A percentile compares a stretch with the other conserved stretches of the same genome.
These are phyloP conservation scores for Hirtodrosophila cameraria DNA, from an alignment of 2,888 invertebrate species.

Conservation along the genomic window DNA sequence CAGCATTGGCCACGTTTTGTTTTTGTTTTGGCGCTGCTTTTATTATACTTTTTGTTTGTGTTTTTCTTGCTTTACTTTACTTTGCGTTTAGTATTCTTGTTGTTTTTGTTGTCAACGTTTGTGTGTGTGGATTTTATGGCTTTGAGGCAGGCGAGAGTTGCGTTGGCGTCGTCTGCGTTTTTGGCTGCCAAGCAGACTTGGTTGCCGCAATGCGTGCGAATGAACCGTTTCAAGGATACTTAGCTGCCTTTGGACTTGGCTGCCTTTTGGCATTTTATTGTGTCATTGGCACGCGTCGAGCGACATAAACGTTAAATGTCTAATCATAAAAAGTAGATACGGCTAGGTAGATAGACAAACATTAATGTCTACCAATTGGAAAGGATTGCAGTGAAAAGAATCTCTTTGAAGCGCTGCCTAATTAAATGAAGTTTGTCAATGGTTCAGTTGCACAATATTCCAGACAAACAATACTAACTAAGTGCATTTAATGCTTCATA, in stretches of 20 bases:
- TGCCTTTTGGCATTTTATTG: slow-evolving; percentile 59
- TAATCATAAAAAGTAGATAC: slow-evolving; percentile 54
- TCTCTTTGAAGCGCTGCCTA: slow-evolving; percentile 18
- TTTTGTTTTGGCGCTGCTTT: slow-evolving; percentile 26
- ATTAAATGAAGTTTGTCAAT: slow-evolving; percentile 27
- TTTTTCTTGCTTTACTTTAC: slow-evolving; percentile 16
- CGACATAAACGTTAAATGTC: slow-evolving; percentile 63
- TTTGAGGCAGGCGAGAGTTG: slow-evolving; percentile 50
- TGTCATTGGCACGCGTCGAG: slow-evolving; percentile 69
- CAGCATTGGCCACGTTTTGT: slow-evolving; percentile 34
- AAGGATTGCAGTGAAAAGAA: slow-evolving; percentile 26
- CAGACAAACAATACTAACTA: background rate
- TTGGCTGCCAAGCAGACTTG: slow-evolving; percentile 35
- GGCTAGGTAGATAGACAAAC: slow-evolving; percentile 22
- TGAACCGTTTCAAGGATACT: slow-evolving; percentile 67
- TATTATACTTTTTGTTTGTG: slow-evolving; percentile 3
- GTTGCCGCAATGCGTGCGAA: slow-evolving; percentile 50
- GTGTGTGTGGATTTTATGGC: slow-evolving; percentile 64
- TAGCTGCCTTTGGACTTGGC: slow-evolving; percentile 21
- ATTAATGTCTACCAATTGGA: slow-evolving; percentile 29
- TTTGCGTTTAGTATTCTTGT: slow-evolving; percentile 25
- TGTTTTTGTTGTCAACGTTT: slow-evolving; percentile 32
- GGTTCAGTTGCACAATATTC: background rate
- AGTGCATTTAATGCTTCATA: background rate
- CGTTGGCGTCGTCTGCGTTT: slow-evolving; percentile 61